A percentile compares a stretch with the other conserved stretches of the same genome.
phyloP scores from a whole-genome alignment of 35 echinoderm and acorn worm species.

The Ophiothrix spiculata region DNA sequence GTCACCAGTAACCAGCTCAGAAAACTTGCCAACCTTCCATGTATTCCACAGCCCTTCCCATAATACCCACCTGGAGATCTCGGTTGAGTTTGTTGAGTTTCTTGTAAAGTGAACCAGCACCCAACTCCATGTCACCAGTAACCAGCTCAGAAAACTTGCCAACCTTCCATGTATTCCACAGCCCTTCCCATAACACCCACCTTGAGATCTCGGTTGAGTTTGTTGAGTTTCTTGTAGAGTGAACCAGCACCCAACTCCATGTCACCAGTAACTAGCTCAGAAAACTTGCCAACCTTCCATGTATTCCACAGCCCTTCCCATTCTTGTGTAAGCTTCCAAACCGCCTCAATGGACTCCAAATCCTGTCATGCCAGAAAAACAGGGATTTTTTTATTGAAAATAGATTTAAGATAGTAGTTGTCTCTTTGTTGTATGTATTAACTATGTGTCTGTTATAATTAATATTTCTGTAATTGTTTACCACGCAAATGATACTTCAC shows the following conservation, averaged over 20 bases:
- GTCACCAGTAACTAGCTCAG: conserved; percentile 85
- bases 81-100: conserved; percentile 91
- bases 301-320: conserved; percentile 95
- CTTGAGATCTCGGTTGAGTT: conserved; percentile 91
- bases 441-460: background rate
- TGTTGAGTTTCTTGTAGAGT: conserved; percentile 93
- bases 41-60: conserved; percentile 95
- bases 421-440: background rate
- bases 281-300: conserved; percentile 94
- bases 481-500: too few relatives aligned
- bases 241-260: conserved; percentile 90
- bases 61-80: conserved; percentile 87
- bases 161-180: conserved; percentile 97
- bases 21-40: conserved; percentile 94
- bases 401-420: background rate
- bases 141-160: conserved; percentile 83
- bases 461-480: too few relatives aligned
- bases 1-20: conserved; percentile 85
- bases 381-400: background rate
- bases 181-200: conserved; percentile 90
- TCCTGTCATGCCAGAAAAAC: conserved; percentile 71
- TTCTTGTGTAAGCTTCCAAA: conserved; percentile 93
- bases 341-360: conserved; percentile 72
- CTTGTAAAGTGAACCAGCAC: conserved; percentile 84
- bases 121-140: conserved; percentile 93